These are phyloP conservation scores for Stegodyphus dumicola DNA, from an alignment of 1,140 invertebrate genomes.

Conservation along the genomic window DNA sequence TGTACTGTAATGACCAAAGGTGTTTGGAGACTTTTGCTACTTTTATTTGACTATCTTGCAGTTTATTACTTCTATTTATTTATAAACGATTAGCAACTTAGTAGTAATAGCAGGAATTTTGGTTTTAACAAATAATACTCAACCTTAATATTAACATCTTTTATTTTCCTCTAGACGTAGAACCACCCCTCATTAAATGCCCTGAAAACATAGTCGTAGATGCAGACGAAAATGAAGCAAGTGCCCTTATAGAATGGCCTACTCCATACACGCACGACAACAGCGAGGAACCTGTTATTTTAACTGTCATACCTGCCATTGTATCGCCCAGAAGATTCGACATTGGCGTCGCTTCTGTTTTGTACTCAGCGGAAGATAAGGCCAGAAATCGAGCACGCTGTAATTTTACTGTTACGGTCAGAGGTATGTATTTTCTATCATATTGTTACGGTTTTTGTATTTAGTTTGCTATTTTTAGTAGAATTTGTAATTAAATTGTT, in stretches of 20 bases:
- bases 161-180: slow-evolving; percentile 66
- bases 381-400: slow-evolving; percentile 70
- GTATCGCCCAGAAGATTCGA: slow-evolving; percentile 69
- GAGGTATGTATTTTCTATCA: slow-evolving; percentile 65
- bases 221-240: slow-evolving; percentile 70
- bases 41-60: too few species aligned
- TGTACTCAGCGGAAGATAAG: slow-evolving; percentile 70
- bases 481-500: too few species aligned
- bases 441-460: too few species aligned
- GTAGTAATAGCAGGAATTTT: too few species aligned
- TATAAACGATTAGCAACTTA: too few species aligned
- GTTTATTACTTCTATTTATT: too few species aligned
- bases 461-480: too few species aligned
- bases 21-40: too few species aligned
- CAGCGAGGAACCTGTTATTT: slow-evolving; percentile 68
- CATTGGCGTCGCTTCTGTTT: slow-evolving; percentile 69
- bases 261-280: slow-evolving; percentile 71
- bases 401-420: slow-evolving; percentile 69
- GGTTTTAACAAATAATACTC: too few species aligned
- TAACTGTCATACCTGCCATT: slow-evolving; percentile 72
- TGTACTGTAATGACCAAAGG: too few species aligned
- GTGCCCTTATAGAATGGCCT: slow-evolving; percentile 72
- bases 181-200: slow-evolving; percentile 69
- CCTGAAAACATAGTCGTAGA: slow-evolving; percentile 68
- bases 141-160: neutral